Base-by-base conservation (phyloP, 2,797 vertebrate genomes). In the Sebastes cheni region DNA sequence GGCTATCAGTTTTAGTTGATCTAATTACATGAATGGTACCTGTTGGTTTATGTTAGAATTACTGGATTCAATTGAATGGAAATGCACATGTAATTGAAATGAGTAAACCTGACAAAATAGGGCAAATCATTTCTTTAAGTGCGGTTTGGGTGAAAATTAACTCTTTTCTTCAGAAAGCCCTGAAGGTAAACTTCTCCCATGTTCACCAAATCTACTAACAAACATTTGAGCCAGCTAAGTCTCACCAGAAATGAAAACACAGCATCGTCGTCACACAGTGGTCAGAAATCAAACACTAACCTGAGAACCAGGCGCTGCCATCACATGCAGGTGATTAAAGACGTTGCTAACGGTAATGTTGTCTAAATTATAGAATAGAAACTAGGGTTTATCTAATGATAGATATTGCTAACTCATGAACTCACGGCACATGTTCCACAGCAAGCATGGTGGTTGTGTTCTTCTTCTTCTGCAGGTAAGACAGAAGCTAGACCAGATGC, bases 81-180 rank as follows among this genome's bases (percentile, higher is more conserved):
- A 14, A 6, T 14, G 6, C 3, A 18, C 42, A 46, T 46, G 16
- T 46, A 46, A 46, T 16, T 46, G 6, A 46, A 46, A 46, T 46
- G 42, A 46, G 14, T 46, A 7, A 16, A 16, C 16, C 14, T 46
- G 39, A 42, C 39, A 6, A 18, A 46, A 46, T 18, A 46, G 14
- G 0, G 14, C 6, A 46, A 16, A 46, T 46, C 0, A 46, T 18
- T 46, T 16, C 42, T 46, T 46, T 16, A 0, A 50, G 7, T 50
- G 46, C 8, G 18, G 18, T 8, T 20, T 52, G 46, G 46, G 46
- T 20, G 0, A 52, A n/a, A n/a, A 52, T 52, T 0, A 52, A 52
- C 8, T 8, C 8, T n/a, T n/a, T n/a, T n/a, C n/a, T n/a, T 1
- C 46, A 50, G 8, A 52, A 52, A 50, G 6, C 5, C 2, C 46